Base-by-base conservation (phyloP, 1,140 invertebrate genomes). In the Drosophila eugracilis region DNA sequence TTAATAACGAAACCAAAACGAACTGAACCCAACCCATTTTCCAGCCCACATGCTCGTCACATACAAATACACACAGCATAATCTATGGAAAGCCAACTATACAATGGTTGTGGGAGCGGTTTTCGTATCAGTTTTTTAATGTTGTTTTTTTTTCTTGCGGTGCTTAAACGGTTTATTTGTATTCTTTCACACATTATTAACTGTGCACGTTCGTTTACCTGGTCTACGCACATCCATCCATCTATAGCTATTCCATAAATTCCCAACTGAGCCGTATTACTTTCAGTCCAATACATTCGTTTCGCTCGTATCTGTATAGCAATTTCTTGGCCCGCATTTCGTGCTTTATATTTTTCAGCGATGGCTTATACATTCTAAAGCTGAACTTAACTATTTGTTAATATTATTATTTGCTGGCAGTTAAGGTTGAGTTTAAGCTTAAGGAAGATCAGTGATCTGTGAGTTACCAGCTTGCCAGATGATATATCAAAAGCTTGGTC, bases 161-260 rank as follows among this genome's bases (percentile, higher is more conserved):
- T 28, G 65, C 65, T 69, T 53, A 67, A 67, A 67, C 63, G 59
- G 63, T 66, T 67, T 24, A 42, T 50, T 65, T 41, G 42, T 65
- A 47, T 30, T 67, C 21, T 28, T 32, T 14, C 39, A 30, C 30
- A 59, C 17, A 59, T 21, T 34, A 66, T 66, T 67, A 67, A 67
- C 63, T 67, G 63, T 67, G n/a, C 60, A 63, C 60, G 60, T 65
- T 62, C 60, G 14, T 26, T 22, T 19, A 45, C 24, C 36, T 21
- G 24, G 9, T 47, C 21, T n/a, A 17, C 24, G 26, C n/a, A 41
- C 50, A 32, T 58, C 57, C 49, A 24, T 47, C 49, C 52, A 21
- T 47, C 49, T 37, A 21, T 17, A 30, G n/a, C 26, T 24, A 22
- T 19, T 26, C 45, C 36, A 52, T 22, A 67, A 50, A 67, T 65